Evolutionary conservation across 1,140 invertebrate genomes (phyloP), one percentile per base, ranked within the genome.

Genomic region (Cotesia chilonis): DNA sequence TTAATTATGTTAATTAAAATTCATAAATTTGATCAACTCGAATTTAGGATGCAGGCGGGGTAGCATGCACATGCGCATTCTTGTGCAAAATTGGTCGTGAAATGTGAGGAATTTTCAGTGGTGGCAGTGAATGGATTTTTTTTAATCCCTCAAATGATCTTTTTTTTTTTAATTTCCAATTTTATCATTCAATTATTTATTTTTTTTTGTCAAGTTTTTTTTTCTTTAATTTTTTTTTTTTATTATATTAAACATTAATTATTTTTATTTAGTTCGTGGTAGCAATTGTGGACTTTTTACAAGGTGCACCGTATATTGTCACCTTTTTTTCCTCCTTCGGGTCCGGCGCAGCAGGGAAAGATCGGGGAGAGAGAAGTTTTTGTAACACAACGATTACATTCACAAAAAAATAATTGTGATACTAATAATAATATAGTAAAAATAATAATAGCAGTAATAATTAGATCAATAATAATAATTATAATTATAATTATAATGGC

Each of bases 281-380:
- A 80, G 77, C 81, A 84, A 87, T 87, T 76, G 79, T 86, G 83
- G 81, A 83, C 81, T 84, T 87, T 47, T 47, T 47, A 47, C 41
- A 47, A 90, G 87, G 86, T 88, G 87, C 87, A 88, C 87, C 89
- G 85, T 87, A 89, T 86, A 85, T 88, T 88, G 90, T 91, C 90
- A 91, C 90, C 90, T 91, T 91, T 91, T 91, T 90, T 89, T 90
- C 90, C 90, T 91, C 89, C 90, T 90, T 88, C 84, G 87, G 82
- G 87, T 88, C 85, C 87, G 83, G 87, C 64, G 64, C 89, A 90
- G 88, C 88, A 89, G 81, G 87, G 87, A 87, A 89, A 89, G 85
- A 88, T 89, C 80, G 82, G 88, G 88, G 88, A 89, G 87, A 89
- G 86, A 89, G 82, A 88, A 87, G 84, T 79, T 85, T 47, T 47